Evolutionary conservation across 2,888 invertebrate genomes (phyloP), one percentile per base, ranked within the genome.

Genomic region (Catocala sponsa): DNA sequence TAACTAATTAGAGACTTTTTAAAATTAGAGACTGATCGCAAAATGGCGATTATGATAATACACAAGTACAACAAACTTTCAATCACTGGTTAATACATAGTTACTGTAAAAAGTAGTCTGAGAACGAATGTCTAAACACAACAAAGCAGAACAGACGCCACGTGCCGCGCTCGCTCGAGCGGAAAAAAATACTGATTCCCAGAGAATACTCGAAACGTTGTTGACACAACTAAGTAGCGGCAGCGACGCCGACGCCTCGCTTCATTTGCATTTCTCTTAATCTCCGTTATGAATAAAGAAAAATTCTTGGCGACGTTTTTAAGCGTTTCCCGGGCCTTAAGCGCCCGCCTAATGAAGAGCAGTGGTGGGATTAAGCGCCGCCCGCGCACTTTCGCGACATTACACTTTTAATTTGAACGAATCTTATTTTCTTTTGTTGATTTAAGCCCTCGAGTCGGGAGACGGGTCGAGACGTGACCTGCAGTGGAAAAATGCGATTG

Each of bases 361-460:
- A 87, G 84, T 82, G 84, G 85, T 68, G 85, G 94, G 93, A 92
- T 92, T 92, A 92, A 77, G 76, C 74, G 56, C 70, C 81, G 74
- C 78, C 78, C 82, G 80, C 79, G 88, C 87, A 88, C 89, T 92
- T 89, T 91, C 91, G 89, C 93, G 92, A 94, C 94, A 92, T 96
- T 96, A 96, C 95, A 96, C 96, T 96, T 96, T 96, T 96, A 96
- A 96, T 96, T 96, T 96, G 95, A 96, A 95, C 92, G 95, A 96
- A 96, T 96, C 95, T 95, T 96, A 95, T 95, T 94, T 94, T 94
- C 94, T 95, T 95, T 95, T 96, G 96, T 96, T 96, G 96, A 96
- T 96, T 95, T 95, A 96, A 95, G 96, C 95, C 94, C 95, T 92
- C 91, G 89, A 91, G 87, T 85, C 91, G 90, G 91, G 93, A 94